phyloP scores from a whole-genome alignment of 2,797 vertebrate species.

The Strix occidentalis region DNA sequence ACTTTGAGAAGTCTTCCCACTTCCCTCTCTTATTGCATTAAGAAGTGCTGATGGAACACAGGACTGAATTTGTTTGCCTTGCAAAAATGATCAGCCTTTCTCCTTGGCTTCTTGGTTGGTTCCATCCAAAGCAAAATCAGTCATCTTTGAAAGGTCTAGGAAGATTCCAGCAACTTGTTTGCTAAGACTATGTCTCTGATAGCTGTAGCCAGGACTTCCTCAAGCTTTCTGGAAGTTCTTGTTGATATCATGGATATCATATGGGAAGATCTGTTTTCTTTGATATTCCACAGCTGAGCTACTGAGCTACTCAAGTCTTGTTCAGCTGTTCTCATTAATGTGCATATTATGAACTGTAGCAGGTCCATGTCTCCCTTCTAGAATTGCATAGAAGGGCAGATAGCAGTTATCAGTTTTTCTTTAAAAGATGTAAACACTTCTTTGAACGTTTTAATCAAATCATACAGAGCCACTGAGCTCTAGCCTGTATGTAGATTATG shows the following conservation, averaged over 20 bases:
- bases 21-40: neutral
- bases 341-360: neutral
- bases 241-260: neutral
- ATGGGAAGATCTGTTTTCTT: neutral
- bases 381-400: neutral
- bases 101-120: neutral
- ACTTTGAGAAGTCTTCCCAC: neutral
- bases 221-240: neutral
- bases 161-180: neutral
- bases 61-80: neutral
- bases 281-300: neutral
- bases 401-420: neutral
- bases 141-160: neutral
- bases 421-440: neutral
- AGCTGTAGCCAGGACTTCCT: neutral
- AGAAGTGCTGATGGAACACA: neutral
- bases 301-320: neutral
- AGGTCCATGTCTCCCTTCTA: neutral
- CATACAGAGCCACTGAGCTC: neutral
- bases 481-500: neutral
- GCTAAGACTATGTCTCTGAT: neutral
- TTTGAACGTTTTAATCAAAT: neutral
- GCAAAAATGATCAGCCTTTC: neutral
- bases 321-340: neutral
- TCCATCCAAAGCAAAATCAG: neutral